phyloP scores from a whole-genome alignment of 2,113 vertebrate genomes.

The Paracyprichromis sp. region DNA sequence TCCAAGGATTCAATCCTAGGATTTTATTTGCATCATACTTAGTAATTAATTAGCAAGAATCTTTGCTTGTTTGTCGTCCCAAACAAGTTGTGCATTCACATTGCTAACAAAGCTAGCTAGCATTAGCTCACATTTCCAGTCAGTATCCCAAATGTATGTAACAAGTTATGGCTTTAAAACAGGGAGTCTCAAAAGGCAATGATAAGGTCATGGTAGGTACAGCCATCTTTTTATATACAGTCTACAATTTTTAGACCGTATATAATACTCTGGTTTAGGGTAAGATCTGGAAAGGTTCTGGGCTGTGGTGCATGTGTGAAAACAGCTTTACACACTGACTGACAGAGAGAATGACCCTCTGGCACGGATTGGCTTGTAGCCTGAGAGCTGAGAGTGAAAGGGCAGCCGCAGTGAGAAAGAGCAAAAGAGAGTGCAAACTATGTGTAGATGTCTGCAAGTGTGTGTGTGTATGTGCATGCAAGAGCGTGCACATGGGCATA shows the following conservation, averaged over 20 bases:
- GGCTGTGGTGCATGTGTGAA: not conserved
- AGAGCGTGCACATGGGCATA: not conserved
- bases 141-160: not conserved
- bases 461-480: not conserved
- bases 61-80: not conserved
- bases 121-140: not conserved
- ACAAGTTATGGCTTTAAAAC: not conserved
- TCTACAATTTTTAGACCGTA: not conserved
- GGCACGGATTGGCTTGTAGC: constrained; percentile 55
- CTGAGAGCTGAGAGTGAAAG: constrained; percentile 56
- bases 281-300: not conserved
- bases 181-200: not conserved
- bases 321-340: constrained; percentile 15
- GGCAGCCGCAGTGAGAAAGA: constrained; percentile 46
- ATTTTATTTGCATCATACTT: not conserved
- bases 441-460: constrained; percentile 14
- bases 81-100: not conserved
- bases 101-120: not conserved
- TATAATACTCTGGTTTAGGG: not conserved
- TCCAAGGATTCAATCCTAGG: not conserved
- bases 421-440: constrained; percentile 46
- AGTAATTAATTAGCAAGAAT: not conserved
- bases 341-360: constrained; percentile 11
- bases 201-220: not conserved
- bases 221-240: not conserved